Percentiles rank a stretch among this genome's conserved stretches.
Evolutionary conservation across 2,113 vertebrate genomes (phyloP).

Genomic region (Odobenus rosmarus): DNA sequence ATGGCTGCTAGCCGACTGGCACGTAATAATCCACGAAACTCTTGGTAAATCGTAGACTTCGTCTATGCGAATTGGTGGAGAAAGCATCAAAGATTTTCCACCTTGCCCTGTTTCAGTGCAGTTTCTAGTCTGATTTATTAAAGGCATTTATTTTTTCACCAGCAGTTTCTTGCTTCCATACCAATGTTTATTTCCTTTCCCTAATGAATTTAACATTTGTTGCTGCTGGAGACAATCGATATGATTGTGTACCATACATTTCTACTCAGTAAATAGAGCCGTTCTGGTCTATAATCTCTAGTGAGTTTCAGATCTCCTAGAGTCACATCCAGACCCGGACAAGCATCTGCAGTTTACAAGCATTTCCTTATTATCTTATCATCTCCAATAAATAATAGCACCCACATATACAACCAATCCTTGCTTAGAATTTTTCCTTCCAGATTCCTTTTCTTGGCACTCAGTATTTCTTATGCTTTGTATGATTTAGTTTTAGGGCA

Average conservation of each 20-base stretch:
- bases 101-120: background rate
- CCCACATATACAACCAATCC: background rate
- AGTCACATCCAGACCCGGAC: slow-evolving; percentile 37
- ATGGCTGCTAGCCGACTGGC: slow-evolving; percentile 60
- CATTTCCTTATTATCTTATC: slow-evolving; percentile 12
- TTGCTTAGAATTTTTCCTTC: background rate
- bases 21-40: slow-evolving; percentile 12
- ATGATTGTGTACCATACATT: background rate
- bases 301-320: background rate
- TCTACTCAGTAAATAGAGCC: background rate
- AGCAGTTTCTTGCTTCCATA: slow-evolving; percentile 32
- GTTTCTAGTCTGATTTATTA: slow-evolving; percentile 62
- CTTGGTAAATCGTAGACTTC: slow-evolving; percentile 49
- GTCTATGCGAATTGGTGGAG: background rate
- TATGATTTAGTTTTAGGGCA: background rate
- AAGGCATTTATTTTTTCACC: slow-evolving; percentile 16
- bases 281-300: background rate
- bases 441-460: background rate
- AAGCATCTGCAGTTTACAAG: background rate
- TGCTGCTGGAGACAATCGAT: background rate
- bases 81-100: slow-evolving; percentile 20
- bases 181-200: slow-evolving; percentile 47
- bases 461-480: background rate
- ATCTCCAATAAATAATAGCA: background rate
- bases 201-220: slow-evolving; percentile 32